phyloP scores from a whole-genome alignment of 2,113 vertebrate species.

The Hippopotamus amphibius region DNA sequence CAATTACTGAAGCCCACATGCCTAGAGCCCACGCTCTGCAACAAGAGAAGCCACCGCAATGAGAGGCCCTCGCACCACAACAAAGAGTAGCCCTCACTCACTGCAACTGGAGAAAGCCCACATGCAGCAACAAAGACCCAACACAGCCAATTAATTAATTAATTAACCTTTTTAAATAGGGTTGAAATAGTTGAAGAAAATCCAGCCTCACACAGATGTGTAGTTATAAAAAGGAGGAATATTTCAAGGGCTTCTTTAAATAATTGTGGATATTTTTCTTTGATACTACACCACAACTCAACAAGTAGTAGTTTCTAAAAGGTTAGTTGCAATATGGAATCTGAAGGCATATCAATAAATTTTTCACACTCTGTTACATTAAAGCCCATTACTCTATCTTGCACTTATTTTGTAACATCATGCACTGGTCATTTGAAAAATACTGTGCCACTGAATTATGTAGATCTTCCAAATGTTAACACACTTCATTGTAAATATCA shows the following conservation, averaged over 20 bases:
- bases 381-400: neutral
- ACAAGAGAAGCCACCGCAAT: no score
- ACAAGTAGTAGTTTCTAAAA: neutral
- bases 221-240: neutral
- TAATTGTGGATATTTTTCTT: neutral
- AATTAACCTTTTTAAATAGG: neutral
- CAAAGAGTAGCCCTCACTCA: no score
- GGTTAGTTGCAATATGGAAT: neutral
- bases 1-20: no score
- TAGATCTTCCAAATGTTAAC: neutral
- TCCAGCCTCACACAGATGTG: neutral
- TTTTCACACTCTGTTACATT: neutral
- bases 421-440: neutral
- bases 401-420: neutral
- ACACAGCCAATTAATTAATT: no score
- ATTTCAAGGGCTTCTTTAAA: neutral
- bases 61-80: no score
- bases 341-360: neutral
- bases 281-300: neutral
- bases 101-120: no score
- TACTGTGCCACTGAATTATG: neutral
- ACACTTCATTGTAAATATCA: conserved; percentile 5
- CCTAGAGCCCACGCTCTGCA: no score
- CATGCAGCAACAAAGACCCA: no score
- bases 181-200: conserved; percentile 33